These are phyloP conservation scores for Notamacropus eugenii DNA, from an alignment of 2,797 vertebrate genomes.

Conservation along the genomic window DNA sequence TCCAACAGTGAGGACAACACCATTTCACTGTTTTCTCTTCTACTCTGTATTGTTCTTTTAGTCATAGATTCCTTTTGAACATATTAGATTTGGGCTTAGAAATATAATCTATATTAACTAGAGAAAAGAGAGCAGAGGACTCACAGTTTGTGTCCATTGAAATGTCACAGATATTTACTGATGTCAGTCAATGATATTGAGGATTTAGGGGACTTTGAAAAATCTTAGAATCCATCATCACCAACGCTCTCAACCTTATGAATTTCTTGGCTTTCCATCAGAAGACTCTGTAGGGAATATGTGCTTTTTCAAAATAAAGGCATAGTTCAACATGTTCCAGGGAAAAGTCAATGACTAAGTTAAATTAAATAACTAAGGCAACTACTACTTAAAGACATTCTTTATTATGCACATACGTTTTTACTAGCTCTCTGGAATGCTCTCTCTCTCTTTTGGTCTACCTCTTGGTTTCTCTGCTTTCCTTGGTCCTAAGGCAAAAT, in stretches of 20 bases:
- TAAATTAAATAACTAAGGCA: neutral
- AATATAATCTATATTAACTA: slow-evolving; percentile 4
- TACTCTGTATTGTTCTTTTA: neutral
- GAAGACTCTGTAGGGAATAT: neutral
- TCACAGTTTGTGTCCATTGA: neutral
- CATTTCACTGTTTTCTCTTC: neutral
- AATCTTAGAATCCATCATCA: neutral
- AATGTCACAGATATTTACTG: neutral
- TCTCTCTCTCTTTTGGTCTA: neutral
- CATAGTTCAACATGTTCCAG: neutral
- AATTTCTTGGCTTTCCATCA: neutral
- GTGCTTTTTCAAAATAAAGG: slow-evolving; percentile 20
- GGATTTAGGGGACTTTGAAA: neutral
- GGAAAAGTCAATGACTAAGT: neutral
- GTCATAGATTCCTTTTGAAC: neutral
- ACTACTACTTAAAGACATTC: neutral
- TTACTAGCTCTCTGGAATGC: neutral
- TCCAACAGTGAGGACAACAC: neutral
- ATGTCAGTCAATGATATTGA: neutral
- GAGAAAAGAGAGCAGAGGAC: neutral
- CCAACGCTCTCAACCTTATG: neutral
- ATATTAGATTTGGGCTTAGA: neutral
- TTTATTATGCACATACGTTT: neutral
- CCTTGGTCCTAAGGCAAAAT: neutral
- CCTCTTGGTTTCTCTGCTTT: neutral